A percentile compares a stretch with the other conserved stretches of the same genome.
phyloP scores from a whole-genome alignment of 2,113 vertebrate genomes.

The Canis aureus region DNA sequence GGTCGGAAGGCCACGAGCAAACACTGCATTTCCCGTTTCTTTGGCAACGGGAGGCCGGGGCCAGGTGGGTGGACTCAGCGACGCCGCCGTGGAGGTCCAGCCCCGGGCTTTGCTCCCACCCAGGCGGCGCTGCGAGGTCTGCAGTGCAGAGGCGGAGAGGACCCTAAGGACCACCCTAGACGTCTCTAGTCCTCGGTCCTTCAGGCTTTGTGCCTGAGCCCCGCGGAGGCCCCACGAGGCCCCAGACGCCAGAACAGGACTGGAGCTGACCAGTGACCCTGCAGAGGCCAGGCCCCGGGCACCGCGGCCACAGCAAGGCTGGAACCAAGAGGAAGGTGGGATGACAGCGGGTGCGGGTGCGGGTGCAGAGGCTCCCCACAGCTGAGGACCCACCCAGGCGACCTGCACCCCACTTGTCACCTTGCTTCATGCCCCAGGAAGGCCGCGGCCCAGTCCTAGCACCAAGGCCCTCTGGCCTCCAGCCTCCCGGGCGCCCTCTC shows the following conservation, averaged over 20 bases:
- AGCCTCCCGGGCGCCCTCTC: not conserved
- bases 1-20: not conserved
- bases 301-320: not conserved
- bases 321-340: not conserved
- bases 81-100: not conserved
- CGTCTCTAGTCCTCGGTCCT: not conserved
- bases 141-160: not conserved
- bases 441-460: not conserved
- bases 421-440: not conserved
- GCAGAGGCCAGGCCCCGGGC: not conserved
- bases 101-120: not conserved
- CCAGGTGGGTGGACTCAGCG: not conserved
- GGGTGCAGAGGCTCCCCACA: too few relatives aligned
- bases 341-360: too few relatives aligned
- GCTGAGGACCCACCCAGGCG: too few relatives aligned
- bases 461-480: not conserved
- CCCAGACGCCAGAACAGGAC: not conserved
- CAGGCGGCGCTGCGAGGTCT: not conserved
- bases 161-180: not conserved
- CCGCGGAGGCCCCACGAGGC: not conserved
- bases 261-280: not conserved
- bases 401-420: too few relatives aligned
- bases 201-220: not conserved
- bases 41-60: not conserved
- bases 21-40: not conserved